These are phyloP conservation scores for Arremon aurantiirostris DNA, from an alignment of 2,797 vertebrate genomes.

Conservation along the genomic window DNA sequence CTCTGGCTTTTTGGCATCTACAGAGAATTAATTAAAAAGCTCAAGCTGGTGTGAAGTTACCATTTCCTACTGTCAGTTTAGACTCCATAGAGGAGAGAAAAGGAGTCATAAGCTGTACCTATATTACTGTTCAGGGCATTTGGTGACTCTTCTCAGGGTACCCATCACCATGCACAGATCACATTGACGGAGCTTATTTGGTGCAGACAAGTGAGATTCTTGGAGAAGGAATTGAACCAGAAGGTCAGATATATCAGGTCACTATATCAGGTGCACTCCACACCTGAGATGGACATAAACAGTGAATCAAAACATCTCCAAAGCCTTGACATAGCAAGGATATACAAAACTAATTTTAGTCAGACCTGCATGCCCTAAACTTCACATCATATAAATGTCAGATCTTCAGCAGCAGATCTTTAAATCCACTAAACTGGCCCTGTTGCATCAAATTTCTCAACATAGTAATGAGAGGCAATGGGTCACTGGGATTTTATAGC, in stretches of 20 bases:
- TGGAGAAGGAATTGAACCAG: neutral
- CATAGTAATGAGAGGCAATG: neutral
- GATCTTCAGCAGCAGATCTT: neutral
- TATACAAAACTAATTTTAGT: neutral
- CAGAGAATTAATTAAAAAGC: conserved; percentile 7
- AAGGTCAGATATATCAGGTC: neutral
- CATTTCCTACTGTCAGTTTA: neutral
- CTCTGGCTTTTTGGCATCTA: neutral
- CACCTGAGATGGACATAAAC: neutral
- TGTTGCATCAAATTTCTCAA: neutral
- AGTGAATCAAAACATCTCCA: neutral
- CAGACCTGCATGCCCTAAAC: rapidly evolving
- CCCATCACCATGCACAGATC: neutral
- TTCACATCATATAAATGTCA: neutral
- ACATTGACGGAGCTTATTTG: neutral
- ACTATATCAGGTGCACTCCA: neutral
- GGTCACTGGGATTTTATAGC: neutral
- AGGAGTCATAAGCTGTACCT: neutral
- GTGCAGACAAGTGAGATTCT: neutral
- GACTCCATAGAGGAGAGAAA: neutral
- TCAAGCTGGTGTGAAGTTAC: neutral
- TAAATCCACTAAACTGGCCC: neutral
- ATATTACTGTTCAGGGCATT: neutral
- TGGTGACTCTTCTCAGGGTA: neutral
- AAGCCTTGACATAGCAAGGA: neutral